Percentiles rank a stretch among this genome's conserved stretches.
These are phyloP conservation scores for Teleopsis dalmanni DNA, from an alignment of 1,140 invertebrate species.

Conservation along the genomic window DNA sequence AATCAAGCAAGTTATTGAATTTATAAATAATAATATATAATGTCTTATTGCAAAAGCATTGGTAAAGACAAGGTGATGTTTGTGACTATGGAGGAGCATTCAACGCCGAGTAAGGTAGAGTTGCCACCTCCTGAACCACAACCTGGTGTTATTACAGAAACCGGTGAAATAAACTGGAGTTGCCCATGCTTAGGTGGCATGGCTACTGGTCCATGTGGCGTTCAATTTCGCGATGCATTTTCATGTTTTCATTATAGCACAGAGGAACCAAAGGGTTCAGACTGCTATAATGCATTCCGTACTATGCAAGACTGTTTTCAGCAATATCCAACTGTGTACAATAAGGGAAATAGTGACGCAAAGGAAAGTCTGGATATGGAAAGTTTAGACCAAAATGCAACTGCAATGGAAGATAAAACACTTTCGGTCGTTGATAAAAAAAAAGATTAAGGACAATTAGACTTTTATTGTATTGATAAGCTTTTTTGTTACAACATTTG, in stretches of 20 bases:
- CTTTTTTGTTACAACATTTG: too few species aligned
- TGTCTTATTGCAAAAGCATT: slow-evolving; percentile 46
- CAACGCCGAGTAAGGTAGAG: slow-evolving; percentile 60
- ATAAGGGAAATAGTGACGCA: slow-evolving; percentile 50
- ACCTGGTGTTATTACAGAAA: slow-evolving; percentile 72
- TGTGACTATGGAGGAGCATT: slow-evolving; percentile 70
- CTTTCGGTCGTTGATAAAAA: too few species aligned
- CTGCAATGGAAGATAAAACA: slow-evolving; percentile 1
- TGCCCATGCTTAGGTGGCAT: slow-evolving; percentile 94
- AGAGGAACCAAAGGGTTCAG: slow-evolving; percentile 73
- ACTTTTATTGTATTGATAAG: too few species aligned
- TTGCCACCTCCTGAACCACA: slow-evolving; percentile 65
- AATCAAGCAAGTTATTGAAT: slow-evolving; percentile 31
- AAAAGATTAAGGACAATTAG: too few species aligned
- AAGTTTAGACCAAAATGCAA: too few species aligned
- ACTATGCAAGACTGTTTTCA: slow-evolving; percentile 90
- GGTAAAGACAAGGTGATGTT: slow-evolving; percentile 82
- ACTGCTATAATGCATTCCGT: slow-evolving; percentile 85
- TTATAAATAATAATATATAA: slow-evolving; percentile 27
- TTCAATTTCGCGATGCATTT: slow-evolving; percentile 88
- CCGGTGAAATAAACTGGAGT: slow-evolving; percentile 93
- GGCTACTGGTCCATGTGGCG: slow-evolving; percentile 89
- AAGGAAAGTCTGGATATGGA: slow-evolving; percentile 14
- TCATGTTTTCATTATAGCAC: slow-evolving; percentile 85
- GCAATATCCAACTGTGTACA: slow-evolving; percentile 81